phyloP scores from a whole-genome alignment of 2,113 vertebrate genomes.

The Cygnus atratus region DNA sequence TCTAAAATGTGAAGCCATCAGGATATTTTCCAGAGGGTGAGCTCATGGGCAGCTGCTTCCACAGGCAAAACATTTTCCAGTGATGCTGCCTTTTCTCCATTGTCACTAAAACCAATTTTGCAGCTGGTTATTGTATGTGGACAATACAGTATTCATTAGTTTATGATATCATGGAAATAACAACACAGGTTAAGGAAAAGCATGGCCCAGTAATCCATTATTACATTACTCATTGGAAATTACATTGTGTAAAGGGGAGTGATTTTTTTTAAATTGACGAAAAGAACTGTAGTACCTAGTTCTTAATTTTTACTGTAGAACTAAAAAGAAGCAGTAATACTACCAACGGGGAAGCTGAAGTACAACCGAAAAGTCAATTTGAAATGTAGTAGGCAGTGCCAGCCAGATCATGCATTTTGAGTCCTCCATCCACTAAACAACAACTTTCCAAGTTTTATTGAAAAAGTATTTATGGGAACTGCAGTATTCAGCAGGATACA shows the following conservation, averaged over 20 bases:
- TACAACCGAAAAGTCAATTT: neutral
- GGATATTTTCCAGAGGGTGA: constrained; percentile 80
- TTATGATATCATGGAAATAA: constrained; percentile 14
- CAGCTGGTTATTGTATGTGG: constrained; percentile 14
- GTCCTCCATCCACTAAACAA: neutral
- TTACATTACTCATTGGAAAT: constrained; percentile 1
- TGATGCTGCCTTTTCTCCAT: constrained; percentile 43
- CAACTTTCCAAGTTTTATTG: neutral
- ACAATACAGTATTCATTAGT: neutral
- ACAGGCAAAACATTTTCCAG: constrained; percentile 74
- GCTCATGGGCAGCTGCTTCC: constrained; percentile 76
- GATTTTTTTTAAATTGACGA: neutral
- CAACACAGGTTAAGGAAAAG: neutral
- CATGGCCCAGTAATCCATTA: neutral
- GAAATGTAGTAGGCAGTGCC: neutral
- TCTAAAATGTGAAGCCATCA: constrained; percentile 64
- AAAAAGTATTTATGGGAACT: neutral
- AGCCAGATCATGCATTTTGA: neutral
- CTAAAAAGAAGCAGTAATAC: neutral
- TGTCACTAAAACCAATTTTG: constrained; percentile 43
- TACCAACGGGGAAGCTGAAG: neutral
- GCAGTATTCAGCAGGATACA: neutral
- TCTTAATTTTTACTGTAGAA: neutral
- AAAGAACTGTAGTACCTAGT: neutral
- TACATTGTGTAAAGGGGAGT: neutral